Evolutionary conservation across 2,113 vertebrate species (phyloP).

Genomic region (Poeciliopsis retropinna): DNA sequence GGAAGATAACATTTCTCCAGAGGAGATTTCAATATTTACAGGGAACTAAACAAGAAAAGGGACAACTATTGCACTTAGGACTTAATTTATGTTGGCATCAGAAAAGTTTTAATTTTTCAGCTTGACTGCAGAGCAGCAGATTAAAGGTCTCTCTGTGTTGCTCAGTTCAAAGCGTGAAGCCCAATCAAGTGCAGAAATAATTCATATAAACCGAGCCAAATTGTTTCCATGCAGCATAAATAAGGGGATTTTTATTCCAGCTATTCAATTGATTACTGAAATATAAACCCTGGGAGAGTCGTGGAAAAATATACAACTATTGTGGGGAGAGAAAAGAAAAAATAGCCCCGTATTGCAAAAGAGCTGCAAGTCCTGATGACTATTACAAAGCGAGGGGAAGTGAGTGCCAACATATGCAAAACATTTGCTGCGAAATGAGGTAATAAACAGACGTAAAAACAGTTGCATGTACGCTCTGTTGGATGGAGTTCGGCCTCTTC

Average conservation of each 20-base stretch:
- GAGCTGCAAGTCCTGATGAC: constrained; percentile 33
- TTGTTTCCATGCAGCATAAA: constrained; percentile 5
- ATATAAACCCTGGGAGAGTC: constrained; percentile 21
- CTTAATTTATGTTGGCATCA: constrained; percentile 15
- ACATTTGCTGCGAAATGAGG: constrained; percentile 40
- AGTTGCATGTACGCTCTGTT: constrained; percentile 8
- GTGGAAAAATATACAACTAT: constrained; percentile 21
- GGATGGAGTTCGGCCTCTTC: constrained; percentile 5
- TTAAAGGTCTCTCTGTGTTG: not conserved
- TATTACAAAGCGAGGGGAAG: constrained; percentile 51
- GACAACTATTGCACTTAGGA: not conserved
- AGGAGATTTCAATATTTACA: not conserved
- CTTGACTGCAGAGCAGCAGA: not conserved
- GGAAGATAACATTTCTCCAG: too few species aligned
- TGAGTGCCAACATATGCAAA: constrained; percentile 40
- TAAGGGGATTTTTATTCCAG: not conserved
- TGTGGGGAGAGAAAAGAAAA: constrained; percentile 3
- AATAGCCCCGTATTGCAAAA: constrained; percentile 44
- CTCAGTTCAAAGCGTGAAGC: not conserved
- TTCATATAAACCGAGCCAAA: not conserved
- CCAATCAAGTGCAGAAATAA: not conserved
- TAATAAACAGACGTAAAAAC: constrained; percentile 32
- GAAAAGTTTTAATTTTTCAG: constrained; percentile 6
- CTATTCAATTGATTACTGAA: constrained; percentile 19
- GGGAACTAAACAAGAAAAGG: not conserved